phyloP scores from a whole-genome alignment of 2,113 vertebrate genomes.

The Hippoglossus stenolepis region DNA sequence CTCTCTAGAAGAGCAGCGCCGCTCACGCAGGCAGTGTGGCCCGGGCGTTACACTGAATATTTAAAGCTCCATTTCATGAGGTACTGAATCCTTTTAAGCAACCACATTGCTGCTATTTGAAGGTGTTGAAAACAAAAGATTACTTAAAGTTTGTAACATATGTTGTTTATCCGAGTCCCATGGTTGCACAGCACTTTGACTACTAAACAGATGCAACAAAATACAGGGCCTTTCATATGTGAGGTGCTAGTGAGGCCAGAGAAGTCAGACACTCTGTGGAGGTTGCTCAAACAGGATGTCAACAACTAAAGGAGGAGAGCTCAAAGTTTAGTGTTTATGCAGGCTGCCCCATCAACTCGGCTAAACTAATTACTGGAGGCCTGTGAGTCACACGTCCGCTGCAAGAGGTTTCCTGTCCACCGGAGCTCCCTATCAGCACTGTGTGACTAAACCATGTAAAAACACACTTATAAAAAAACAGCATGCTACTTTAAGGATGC shows the following conservation, averaged over 20 bases:
- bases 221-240: constrained; percentile 44
- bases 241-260: constrained; percentile 48
- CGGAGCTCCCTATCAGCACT: neutral
- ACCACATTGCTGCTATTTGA: neutral
- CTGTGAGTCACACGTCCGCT: constrained; percentile 6
- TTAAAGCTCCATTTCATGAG: no score
- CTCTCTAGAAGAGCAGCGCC: no score
- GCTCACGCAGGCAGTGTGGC: no score
- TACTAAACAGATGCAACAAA: constrained; percentile 58
- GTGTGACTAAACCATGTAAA: neutral
- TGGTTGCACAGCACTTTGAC: constrained; percentile 33
- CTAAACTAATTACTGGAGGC: constrained; percentile 48
- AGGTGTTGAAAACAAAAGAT: neutral
- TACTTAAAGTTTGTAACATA: constrained; percentile 13
- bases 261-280: constrained; percentile 24
- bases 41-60: no score
- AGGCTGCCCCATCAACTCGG: constrained; percentile 38
- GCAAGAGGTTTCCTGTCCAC: neutral
- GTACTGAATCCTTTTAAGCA: no score
- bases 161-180: constrained; percentile 47
- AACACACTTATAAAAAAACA: neutral
- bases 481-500: neutral
- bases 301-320: constrained; percentile 27
- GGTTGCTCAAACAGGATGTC: constrained; percentile 48
- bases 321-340: constrained; percentile 49